These are phyloP conservation scores for Bucco capensis DNA, from an alignment of 2,113 vertebrate genomes.

Conservation along the genomic window DNA sequence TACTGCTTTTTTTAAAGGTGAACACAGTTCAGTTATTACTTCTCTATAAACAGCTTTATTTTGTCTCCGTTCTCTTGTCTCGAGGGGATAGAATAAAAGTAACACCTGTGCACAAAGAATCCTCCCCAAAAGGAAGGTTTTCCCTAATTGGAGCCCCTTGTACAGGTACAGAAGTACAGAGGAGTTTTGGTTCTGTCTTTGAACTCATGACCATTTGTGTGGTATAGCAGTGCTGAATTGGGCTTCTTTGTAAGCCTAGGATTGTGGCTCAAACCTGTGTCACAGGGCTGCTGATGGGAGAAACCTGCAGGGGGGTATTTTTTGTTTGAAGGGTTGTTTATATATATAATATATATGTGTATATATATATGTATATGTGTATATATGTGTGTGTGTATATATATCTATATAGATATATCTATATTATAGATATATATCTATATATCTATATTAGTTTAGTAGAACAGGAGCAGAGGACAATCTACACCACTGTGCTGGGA, in stretches of 20 bases:
- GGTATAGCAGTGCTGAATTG: accelerated
- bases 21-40: neutral
- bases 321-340: neutral
- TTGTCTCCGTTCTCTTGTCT: neutral
- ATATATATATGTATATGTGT: too few species aligned
- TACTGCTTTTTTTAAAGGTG: neutral
- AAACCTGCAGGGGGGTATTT: accelerated
- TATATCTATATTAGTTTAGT: neutral
- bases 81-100: neutral
- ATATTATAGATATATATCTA: too few species aligned
- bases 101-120: neutral
- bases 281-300: neutral
- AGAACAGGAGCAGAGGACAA: neutral
- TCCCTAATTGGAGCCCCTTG: neutral
- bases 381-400: too few species aligned
- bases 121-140: neutral
- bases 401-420: too few species aligned
- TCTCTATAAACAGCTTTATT: neutral
- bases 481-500: neutral
- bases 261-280: neutral
- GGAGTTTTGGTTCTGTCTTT: neutral
- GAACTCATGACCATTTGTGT: neutral
- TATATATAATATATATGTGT: too few species aligned
- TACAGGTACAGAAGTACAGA: neutral
- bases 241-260: neutral